These are phyloP conservation scores for Proterorhinus semilunaris DNA, from an alignment of 2,113 vertebrate species.

Conservation along the genomic window DNA sequence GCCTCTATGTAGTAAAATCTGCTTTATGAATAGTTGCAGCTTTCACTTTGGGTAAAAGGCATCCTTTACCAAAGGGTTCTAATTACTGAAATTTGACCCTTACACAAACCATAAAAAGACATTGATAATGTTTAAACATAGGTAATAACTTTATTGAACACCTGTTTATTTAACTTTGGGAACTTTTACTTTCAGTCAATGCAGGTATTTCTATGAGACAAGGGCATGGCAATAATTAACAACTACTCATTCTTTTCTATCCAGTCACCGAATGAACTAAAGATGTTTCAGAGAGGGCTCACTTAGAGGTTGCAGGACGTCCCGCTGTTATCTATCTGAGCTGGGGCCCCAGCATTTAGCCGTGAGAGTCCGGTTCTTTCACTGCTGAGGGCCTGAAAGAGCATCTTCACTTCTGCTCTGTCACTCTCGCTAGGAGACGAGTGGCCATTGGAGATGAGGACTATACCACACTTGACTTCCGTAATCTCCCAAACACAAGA, in stretches of 20 bases:
- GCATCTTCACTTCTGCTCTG: slow-evolving; percentile 55
- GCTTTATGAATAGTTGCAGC: too few relatives aligned
- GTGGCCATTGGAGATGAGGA: slow-evolving; percentile 41
- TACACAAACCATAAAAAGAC: too few relatives aligned
- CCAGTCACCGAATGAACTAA: slow-evolving; percentile 1
- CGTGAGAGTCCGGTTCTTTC: slow-evolving; percentile 50
- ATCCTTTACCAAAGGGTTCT: too few relatives aligned
- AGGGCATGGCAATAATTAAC: neutral
- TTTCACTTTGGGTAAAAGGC: too few relatives aligned
- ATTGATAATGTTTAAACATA: too few relatives aligned
- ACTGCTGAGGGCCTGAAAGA: slow-evolving; percentile 51
- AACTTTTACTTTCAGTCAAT: too few relatives aligned
- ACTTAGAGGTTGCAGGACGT: slow-evolving; percentile 27
- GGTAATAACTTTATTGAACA: too few relatives aligned
- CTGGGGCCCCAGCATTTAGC: slow-evolving; percentile 51
- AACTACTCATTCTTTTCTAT: neutral
- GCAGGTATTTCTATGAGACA: too few relatives aligned
- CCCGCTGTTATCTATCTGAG: slow-evolving; percentile 51
- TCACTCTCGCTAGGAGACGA: slow-evolving; percentile 45
- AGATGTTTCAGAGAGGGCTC: slow-evolving; percentile 51
- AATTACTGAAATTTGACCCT: too few relatives aligned
- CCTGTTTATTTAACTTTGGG: too few relatives aligned
- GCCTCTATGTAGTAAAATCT: too few relatives aligned
- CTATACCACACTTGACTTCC: slow-evolving; percentile 62
- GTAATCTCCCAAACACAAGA: slow-evolving; percentile 56